Percentiles rank a stretch among this genome's conserved stretches.
phyloP scores from a whole-genome alignment of 2,797 vertebrate species.

The Melopsittacus undulatus region DNA sequence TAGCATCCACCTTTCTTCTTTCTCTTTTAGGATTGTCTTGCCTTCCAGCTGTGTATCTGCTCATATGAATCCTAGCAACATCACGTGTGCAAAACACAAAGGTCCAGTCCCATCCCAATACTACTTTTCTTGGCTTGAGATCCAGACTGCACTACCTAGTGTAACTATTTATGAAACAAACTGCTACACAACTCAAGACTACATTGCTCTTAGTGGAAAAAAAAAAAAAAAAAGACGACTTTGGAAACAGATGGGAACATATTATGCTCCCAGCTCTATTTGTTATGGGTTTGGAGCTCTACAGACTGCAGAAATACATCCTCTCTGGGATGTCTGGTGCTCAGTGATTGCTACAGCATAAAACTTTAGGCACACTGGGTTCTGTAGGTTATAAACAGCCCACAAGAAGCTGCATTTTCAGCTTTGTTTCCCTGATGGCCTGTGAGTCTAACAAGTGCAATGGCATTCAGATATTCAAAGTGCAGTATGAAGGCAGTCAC shows the following conservation, averaged over 20 bases:
- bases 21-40: constrained; percentile 14
- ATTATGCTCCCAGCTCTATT: background rate
- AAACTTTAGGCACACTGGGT: background rate
- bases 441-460: background rate
- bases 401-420: background rate
- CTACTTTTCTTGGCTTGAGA: background rate
- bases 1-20: background rate
- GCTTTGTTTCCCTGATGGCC: background rate
- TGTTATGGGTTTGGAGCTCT: background rate
- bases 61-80: background rate
- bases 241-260: background rate
- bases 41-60: background rate
- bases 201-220: background rate
- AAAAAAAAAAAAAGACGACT: background rate
- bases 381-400: background rate
- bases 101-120: background rate
- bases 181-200: background rate
- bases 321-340: background rate
- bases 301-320: background rate
- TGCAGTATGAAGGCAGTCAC: background rate
- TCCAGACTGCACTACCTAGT: background rate
- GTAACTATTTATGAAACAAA: background rate
- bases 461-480: background rate
- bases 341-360: background rate
- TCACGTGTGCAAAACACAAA: background rate